These are phyloP conservation scores for Procavia capensis DNA, from an alignment of 2,113 vertebrate genomes.

Conservation along the genomic window DNA sequence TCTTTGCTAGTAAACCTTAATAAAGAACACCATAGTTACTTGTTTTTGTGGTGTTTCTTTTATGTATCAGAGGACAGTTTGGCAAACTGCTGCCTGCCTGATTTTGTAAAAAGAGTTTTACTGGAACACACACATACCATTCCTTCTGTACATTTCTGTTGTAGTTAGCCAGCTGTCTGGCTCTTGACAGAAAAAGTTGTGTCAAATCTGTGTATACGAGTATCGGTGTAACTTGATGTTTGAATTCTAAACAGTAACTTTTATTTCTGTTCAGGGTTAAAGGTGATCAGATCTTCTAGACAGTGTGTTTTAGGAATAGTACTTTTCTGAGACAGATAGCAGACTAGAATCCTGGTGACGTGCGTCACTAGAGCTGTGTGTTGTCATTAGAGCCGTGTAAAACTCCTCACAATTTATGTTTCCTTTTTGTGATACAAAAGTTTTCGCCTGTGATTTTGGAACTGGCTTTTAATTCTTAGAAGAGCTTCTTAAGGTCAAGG, in stretches of 20 bases:
- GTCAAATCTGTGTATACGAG: background rate
- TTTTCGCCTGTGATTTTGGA: background rate
- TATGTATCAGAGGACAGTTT: background rate
- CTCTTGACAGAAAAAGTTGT: background rate
- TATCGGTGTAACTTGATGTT: background rate
- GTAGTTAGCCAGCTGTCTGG: background rate
- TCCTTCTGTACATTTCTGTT: too few relatives aligned
- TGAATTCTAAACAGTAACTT: slow-evolving; percentile 25
- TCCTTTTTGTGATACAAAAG: slow-evolving; percentile 50
- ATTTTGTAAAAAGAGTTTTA: background rate
- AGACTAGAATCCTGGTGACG: background rate
- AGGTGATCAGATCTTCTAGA: slow-evolving; percentile 2
- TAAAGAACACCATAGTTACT: background rate
- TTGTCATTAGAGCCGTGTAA: background rate
- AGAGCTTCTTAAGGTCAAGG: background rate
- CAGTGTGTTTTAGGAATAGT: background rate
- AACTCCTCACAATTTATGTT: background rate
- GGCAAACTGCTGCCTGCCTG: background rate
- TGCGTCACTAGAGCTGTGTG: background rate
- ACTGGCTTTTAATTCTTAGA: background rate
- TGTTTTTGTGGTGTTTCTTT: background rate
- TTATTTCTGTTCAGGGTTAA: slow-evolving; percentile 32
- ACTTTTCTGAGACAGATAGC: background rate
- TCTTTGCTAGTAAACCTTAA: slow-evolving; percentile 15
- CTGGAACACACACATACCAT: background rate